These are phyloP conservation scores for Pelvicachromis taeniatus DNA, from an alignment of 2,113 vertebrate species.

Conservation along the genomic window DNA sequence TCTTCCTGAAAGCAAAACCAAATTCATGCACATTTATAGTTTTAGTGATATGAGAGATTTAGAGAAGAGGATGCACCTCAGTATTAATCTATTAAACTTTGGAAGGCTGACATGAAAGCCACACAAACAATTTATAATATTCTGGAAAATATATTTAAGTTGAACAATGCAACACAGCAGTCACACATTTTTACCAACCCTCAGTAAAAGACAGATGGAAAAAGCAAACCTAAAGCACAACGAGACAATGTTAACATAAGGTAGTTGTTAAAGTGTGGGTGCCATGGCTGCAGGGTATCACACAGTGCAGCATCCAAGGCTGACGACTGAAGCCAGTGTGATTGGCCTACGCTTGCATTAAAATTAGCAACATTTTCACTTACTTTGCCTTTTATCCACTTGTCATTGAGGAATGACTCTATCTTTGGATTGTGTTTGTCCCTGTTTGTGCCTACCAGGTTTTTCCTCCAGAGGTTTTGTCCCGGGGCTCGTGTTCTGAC, in stretches of 20 bases:
- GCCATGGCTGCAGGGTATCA: neutral
- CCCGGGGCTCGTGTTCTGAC: slow-evolving; percentile 85
- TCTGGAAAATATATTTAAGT: neutral
- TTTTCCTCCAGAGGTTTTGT: slow-evolving; percentile 92
- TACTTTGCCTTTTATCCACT: neutral
- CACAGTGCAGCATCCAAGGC: neutral
- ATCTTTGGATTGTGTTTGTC: neutral
- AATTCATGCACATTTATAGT: neutral
- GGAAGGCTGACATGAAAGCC: neutral
- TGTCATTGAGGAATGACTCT: neutral
- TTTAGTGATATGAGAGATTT: neutral
- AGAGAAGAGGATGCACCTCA: neutral
- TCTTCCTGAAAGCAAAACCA: neutral
- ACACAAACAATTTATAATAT: neutral
- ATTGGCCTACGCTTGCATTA: neutral
- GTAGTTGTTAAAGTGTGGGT: neutral
- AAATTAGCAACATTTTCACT: neutral
- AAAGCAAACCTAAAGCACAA: neutral
- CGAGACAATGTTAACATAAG: neutral
- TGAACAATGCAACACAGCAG: neutral
- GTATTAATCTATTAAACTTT: neutral
- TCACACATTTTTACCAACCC: neutral
- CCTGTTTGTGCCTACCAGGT: slow-evolving; percentile 69
- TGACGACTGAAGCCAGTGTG: neutral
- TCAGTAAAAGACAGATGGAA: neutral